Conservation (phyloP, 2,113 vertebrate species). For the Phylloscopus whistleri region DNA sequence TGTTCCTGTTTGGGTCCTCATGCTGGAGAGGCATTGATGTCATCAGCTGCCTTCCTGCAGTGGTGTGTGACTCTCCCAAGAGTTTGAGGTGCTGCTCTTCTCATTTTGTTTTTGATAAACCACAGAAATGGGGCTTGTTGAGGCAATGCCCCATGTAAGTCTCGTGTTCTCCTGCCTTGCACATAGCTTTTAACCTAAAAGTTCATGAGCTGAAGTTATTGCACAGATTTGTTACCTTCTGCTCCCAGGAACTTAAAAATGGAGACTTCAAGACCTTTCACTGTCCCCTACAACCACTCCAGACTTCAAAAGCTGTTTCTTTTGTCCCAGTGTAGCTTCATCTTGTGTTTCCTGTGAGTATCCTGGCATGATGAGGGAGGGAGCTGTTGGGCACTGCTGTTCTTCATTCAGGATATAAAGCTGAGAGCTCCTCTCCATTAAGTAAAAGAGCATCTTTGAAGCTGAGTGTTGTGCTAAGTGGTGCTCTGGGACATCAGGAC, state of each 20-base stretch:
- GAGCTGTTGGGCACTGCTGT: not conserved
- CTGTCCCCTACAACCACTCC: not conserved
- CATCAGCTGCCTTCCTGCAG: not conserved
- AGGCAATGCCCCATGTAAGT: accelerated
- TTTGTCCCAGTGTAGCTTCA: not conserved
- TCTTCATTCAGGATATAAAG: not conserved
- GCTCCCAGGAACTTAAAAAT: not conserved
- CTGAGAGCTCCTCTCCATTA: not conserved
- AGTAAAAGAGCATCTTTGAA: not conserved
- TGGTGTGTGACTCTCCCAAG: not conserved
- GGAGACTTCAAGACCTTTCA: not conserved
- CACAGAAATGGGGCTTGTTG: not conserved
- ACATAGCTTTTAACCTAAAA: not conserved
- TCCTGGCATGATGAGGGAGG: not conserved
- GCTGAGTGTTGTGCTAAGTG: not conserved
- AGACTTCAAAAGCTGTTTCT: not conserved
- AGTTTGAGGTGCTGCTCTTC: not conserved
- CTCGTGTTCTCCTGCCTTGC: not conserved
- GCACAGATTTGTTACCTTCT: not conserved
- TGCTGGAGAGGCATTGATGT: not conserved
- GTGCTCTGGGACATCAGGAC: not conserved
- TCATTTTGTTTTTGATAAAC: not conserved
- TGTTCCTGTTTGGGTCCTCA: accelerated
- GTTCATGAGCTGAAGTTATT: not conserved
- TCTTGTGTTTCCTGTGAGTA: not conserved